Evolutionary conservation across 2,113 vertebrate species (phyloP).

Genomic region (Mungos mungo): DNA sequence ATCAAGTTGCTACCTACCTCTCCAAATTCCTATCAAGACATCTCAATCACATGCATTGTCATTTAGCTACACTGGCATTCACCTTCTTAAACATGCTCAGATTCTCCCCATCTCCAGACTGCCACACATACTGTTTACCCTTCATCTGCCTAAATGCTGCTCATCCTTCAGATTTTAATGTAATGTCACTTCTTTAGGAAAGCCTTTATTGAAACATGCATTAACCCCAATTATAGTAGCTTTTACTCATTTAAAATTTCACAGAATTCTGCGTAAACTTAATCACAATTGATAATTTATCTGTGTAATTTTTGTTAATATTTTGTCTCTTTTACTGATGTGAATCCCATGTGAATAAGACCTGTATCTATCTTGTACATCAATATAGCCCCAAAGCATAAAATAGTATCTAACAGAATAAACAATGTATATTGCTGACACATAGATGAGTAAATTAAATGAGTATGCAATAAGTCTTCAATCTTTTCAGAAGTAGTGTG

Average conservation of each 20-base stretch:
- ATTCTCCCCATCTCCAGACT: neutral
- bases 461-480: neutral
- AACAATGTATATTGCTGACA: neutral
- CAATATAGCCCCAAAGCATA: neutral
- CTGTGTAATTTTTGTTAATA: neutral
- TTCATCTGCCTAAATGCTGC: neutral
- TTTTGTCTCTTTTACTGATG: neutral
- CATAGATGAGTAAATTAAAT: neutral
- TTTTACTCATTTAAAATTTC: neutral
- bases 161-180: neutral
- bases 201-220: neutral
- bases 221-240: neutral
- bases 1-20: neutral
- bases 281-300: neutral
- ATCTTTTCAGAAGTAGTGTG: neutral
- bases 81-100: neutral
- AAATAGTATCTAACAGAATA: neutral
- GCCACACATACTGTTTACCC: neutral
- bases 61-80: neutral
- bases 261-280: neutral
- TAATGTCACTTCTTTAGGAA: neutral
- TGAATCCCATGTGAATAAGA: neutral
- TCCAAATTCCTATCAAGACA: neutral
- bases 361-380: neutral
- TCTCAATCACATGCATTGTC: neutral